A percentile compares a stretch with the other conserved stretches of the same genome.
Evolutionary conservation across 30 jellyfish, hydroid and myxozoan genomes (phyloP).

Genomic region (Hydra vulgaris): DNA sequence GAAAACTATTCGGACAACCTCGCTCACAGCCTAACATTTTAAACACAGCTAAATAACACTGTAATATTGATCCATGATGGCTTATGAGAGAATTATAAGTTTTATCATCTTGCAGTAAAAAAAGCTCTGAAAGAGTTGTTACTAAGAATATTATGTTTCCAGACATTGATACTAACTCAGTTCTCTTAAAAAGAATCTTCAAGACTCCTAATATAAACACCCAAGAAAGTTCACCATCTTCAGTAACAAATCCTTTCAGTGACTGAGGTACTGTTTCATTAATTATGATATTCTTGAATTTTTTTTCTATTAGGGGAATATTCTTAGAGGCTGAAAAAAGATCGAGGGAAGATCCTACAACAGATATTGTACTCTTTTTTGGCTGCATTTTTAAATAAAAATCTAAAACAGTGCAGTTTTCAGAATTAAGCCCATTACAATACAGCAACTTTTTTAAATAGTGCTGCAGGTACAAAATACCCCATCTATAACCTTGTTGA

Average conservation of each 20-base stretch:
- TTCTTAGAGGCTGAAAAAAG: not conserved
- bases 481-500: constrained; percentile 55
- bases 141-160: constrained; percentile 15
- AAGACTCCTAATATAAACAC: not conserved
- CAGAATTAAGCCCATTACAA: constrained; percentile 15
- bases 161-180: not conserved
- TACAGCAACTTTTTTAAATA: constrained; percentile 20
- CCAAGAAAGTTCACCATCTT: constrained; percentile 13
- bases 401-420: constrained; percentile 3
- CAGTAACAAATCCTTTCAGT: not conserved
- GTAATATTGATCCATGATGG: constrained; percentile 17
- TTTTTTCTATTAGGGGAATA: not conserved
- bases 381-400: not conserved
- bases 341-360: constrained; percentile 7
- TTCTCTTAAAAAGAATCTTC: constrained; percentile 16
- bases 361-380: constrained; percentile 3
- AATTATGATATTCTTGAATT: not conserved
- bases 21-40: constrained; percentile 65
- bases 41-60: constrained; percentile 35
- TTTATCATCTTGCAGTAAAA: constrained; percentile 11
- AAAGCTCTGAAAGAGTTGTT: constrained; percentile 1
- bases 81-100: not conserved
- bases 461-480: constrained; percentile 38
- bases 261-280: constrained; percentile 15
- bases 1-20: constrained; percentile 43